Conservation (phyloP, 2,888 invertebrate genomes). For the Cepaea hortensis region DNA sequence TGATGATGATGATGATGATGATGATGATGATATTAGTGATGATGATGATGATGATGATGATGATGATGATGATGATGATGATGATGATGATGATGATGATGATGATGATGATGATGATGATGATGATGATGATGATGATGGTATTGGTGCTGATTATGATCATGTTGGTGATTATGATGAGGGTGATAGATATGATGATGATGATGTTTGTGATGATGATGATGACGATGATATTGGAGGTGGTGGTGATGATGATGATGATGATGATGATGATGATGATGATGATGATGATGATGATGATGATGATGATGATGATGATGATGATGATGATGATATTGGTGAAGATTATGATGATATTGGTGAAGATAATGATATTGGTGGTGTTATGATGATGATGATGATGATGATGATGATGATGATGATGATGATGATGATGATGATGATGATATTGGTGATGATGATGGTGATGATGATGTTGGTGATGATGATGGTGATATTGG, state of each 20-base stretch:
- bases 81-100: slow-evolving; percentile 16
- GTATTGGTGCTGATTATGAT: not conserved
- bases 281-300: not conserved
- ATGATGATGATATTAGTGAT: not conserved
- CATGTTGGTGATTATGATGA: not conserved
- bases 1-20: not conserved
- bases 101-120: not conserved
- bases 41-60: not conserved
- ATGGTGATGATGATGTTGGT: too few relatives aligned
- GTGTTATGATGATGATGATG: too few relatives aligned
- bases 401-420: not conserved
- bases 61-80: not conserved
- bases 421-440: not conserved
- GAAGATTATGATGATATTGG: too few relatives aligned
- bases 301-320: not conserved
- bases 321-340: not conserved
- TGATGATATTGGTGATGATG: too few relatives aligned
- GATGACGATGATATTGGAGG: not conserved
- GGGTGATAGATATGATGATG: not conserved
- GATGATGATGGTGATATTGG: too few relatives aligned
- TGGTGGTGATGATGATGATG: not conserved
- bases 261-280: not conserved
- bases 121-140: not conserved
- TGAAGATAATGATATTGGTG: too few relatives aligned
- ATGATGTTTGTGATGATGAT: not conserved